A percentile compares a stretch with the other conserved stretches of the same genome.
phyloP scores from a whole-genome alignment of 2,888 invertebrate species.

The Seira musarum region DNA sequence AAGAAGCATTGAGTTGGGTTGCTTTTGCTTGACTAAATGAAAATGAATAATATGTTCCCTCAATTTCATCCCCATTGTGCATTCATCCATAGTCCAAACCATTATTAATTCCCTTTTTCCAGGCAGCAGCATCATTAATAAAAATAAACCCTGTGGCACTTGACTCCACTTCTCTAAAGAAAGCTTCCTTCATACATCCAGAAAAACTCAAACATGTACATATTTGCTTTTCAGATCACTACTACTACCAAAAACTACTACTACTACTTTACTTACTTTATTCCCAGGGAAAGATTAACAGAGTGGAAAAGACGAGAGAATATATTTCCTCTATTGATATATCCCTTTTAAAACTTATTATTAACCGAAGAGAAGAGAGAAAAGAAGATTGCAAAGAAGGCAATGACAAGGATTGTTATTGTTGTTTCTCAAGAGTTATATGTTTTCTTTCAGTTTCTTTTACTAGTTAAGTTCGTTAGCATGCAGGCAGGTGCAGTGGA shows the following conservation, averaged over 20 bases:
- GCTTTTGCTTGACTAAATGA: constrained; percentile 26
- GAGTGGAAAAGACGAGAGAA: constrained; percentile 1
- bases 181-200: background rate
- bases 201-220: too few species aligned
- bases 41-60: constrained; percentile 27
- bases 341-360: constrained; percentile 24
- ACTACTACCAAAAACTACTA: constrained; percentile 19
- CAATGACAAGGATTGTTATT: constrained; percentile 62
- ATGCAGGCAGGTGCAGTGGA: constrained; percentile 67
- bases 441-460: constrained; percentile 19
- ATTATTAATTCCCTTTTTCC: constrained; percentile 66
- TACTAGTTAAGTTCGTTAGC: constrained; percentile 59
- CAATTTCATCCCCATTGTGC: constrained; percentile 22
- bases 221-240: constrained; percentile 18
- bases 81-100: constrained; percentile 43
- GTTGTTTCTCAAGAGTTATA: constrained; percentile 4
- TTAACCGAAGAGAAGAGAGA: constrained; percentile 11
- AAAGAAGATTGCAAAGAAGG: constrained; percentile 26
- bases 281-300: constrained; percentile 28
- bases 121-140: constrained; percentile 68
- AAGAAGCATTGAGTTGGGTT: background rate
- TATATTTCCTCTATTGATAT: background rate
- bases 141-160: constrained; percentile 37
- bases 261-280: too few species aligned
- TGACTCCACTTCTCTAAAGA: background rate